A percentile compares a stretch with the other conserved stretches of the same genome.
phyloP scores from a whole-genome alignment of 1,140 invertebrate genomes.

The Thereuonema tuberculata region DNA sequence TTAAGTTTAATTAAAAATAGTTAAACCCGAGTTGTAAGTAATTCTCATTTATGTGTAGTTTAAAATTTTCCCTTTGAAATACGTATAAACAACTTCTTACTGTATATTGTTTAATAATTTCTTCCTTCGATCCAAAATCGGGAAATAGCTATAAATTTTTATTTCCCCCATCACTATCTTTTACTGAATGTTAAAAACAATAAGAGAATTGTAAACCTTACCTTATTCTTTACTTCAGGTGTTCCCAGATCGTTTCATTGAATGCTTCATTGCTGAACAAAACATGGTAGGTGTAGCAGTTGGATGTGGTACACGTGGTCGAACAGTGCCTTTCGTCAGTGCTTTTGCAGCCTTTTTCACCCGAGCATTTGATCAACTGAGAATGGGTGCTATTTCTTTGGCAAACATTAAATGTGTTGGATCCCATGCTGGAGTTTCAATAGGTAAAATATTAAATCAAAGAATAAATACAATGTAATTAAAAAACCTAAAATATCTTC shows the following conservation, averaged over 20 bases:
- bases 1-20: no score
- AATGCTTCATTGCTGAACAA: conserved; percentile 99
- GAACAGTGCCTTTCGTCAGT: conserved; percentile 81
- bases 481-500: conserved; percentile 1
- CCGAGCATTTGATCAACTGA: conserved; percentile 88
- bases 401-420: conserved; percentile 90
- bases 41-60: no score
- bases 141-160: no score
- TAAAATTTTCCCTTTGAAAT: no score
- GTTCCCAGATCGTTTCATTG: conserved; percentile 63
- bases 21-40: no score
- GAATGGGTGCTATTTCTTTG: conserved; percentile 98
- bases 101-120: no score
- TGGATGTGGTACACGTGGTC: conserved; percentile 73
- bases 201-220: no score
- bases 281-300: conserved; percentile 93
- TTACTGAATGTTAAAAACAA: no score
- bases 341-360: conserved; percentile 98
- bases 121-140: no score
- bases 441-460: conserved; percentile 36
- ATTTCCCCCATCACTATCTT: no score
- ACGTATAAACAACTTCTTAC: no score
- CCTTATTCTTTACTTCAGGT: no score
- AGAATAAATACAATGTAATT: background rate
- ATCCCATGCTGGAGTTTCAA: conserved; percentile 90